Percentiles rank a stretch among this genome's conserved stretches.
These are phyloP conservation scores for Nipponacmea schrenckii DNA, from an alignment of 2,888 invertebrate species.

Conservation along the genomic window DNA sequence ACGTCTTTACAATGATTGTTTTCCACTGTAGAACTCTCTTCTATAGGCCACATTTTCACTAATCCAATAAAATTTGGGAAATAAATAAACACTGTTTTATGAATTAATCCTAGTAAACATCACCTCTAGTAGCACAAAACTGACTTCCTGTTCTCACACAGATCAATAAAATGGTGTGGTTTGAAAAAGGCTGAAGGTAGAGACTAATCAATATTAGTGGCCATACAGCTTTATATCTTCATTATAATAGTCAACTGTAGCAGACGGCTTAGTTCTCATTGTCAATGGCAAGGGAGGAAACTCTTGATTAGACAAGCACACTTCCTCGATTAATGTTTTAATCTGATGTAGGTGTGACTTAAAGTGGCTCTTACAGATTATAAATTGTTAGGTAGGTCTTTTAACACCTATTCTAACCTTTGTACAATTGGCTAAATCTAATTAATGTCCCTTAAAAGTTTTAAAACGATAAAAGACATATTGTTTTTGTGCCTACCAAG, in stretches of 20 bases:
- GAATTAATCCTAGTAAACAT: slow-evolving; percentile 1
- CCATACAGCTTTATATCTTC: neutral
- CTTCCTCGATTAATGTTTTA: too few relatives aligned
- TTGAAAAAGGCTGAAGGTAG: neutral
- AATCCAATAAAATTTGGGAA: neutral
- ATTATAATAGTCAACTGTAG: neutral
- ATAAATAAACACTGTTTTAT: neutral
- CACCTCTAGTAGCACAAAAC: neutral
- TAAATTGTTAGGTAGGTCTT: too few relatives aligned
- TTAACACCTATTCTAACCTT: too few relatives aligned
- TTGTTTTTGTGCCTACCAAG: too few relatives aligned
- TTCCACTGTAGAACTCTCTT: neutral
- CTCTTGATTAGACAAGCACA: too few relatives aligned
- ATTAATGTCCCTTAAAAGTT: too few relatives aligned
- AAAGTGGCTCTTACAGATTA: too few relatives aligned
- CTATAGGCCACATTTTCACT: slow-evolving; percentile 1
- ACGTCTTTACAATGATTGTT: neutral
- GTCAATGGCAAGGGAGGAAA: too few relatives aligned
- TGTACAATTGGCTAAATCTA: too few relatives aligned
- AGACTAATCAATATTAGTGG: neutral
- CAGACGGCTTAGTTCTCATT: too few relatives aligned
- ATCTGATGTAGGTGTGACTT: too few relatives aligned
- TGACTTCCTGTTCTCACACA: slow-evolving; percentile 1
- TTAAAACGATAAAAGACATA: too few relatives aligned
- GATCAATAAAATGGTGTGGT: slow-evolving; percentile 1